Conservation (phyloP, 2,888 invertebrate species). For the Zygogramma bicolorata region DNA sequence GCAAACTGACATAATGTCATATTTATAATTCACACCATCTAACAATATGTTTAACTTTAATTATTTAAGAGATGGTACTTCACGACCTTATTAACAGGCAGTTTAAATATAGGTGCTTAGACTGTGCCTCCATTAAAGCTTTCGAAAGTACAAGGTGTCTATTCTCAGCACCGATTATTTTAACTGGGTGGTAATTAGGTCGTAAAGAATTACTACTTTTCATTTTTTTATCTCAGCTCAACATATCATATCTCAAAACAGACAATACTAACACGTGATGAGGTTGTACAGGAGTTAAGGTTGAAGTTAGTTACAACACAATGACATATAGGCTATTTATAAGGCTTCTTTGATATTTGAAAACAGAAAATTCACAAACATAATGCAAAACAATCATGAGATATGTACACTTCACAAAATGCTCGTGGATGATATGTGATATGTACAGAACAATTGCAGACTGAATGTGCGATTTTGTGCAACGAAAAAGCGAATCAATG, state of each 20-base stretch:
- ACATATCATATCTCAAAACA: not conserved
- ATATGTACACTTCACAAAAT: constrained; percentile 38
- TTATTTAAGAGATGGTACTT: too few relatives aligned
- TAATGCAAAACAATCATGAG: constrained; percentile 38
- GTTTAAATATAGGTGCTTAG: too few relatives aligned
- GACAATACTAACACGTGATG: not conserved
- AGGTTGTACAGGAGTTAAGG: constrained; percentile 8
- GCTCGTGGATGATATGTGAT: constrained; percentile 29
- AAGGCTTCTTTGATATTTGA: constrained; percentile 28
- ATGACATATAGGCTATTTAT: not conserved
- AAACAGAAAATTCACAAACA: constrained; percentile 46
- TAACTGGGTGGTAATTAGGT: too few relatives aligned
- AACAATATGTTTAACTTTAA: too few relatives aligned
- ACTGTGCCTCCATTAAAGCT: too few relatives aligned
- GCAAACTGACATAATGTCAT: too few relatives aligned
- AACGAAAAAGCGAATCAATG: constrained; percentile 17
- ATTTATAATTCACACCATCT: too few relatives aligned
- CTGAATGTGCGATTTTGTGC: constrained; percentile 35
- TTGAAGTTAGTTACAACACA: constrained; percentile 7
- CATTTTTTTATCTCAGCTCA: too few relatives aligned
- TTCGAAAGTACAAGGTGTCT: too few relatives aligned
- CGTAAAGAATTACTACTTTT: too few relatives aligned
- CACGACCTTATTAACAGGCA: too few relatives aligned
- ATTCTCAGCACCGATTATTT: too few relatives aligned
- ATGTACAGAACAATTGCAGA: constrained; percentile 33